Base-by-base conservation (phyloP, 2,888 invertebrate species). In the Lithophane ornitopus region DNA sequence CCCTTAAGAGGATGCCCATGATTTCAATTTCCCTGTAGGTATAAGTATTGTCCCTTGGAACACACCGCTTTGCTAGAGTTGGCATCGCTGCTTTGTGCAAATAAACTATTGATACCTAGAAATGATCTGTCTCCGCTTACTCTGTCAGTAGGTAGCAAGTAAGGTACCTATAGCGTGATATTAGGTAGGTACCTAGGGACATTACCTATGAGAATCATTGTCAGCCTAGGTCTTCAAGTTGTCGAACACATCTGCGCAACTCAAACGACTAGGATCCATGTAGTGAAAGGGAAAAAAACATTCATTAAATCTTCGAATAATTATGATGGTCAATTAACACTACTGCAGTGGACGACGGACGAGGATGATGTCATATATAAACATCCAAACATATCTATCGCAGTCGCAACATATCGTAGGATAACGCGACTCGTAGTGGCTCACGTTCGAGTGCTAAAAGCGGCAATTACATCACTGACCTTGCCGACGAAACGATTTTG, bases 401-500 rank as follows among this genome's bases (percentile, higher is more conserved):
- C 78, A 67, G 59, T 71, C 78, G 68, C 78, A 62, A 49, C 67
- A 70, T 78, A 80, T 77, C 71, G 70, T 85, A 86, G 84, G 82
- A 84, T 89, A 89, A 86, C 85, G 70, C 82, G 84, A 89, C 87
- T 90, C 89, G 87, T 88, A 90, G 89, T 91, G 88, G 89, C 88
- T 92, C 90, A 89, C 92, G 93, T 93, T 94, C 91, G 88, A 90
- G 89, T 89, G 94, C 94, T 95, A 95, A 95, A 96, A 93, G 85
- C 90, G 92, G 95, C 93, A 94, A 95, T 96, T 96, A 96, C 96
- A 95, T 96, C 96, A 96, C 91, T 94, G 94, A 91, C 96, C 96
- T 96, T 95, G 96, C 86, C 71, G 70, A 87, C 90, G 85, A 87
- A 92, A 89, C 91, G 91, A 90, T 92, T 91, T 90, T 88, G 91